Percentiles rank a stretch among this genome's conserved stretches.
Evolutionary conservation across 2,888 invertebrate species (phyloP).

Genomic region (Amblyteles armatorius): DNA sequence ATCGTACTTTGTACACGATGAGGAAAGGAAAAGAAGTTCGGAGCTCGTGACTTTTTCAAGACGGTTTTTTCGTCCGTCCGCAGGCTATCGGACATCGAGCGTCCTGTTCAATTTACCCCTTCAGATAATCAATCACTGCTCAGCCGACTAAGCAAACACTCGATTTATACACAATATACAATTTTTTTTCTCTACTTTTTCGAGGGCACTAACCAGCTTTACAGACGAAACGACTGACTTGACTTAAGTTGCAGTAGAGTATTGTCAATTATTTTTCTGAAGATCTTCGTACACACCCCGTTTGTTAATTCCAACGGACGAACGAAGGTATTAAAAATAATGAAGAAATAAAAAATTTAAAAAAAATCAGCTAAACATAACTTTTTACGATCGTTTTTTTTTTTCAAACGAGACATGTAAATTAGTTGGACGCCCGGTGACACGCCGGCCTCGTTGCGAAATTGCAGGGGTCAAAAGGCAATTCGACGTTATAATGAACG

Average conservation of each 20-base stretch:
- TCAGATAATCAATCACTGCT: neutral
- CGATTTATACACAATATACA: neutral
- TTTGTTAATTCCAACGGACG: neutral
- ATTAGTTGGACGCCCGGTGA: conserved; percentile 1
- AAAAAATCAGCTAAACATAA: neutral
- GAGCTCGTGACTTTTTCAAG: neutral
- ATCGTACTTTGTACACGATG: neutral
- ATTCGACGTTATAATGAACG: neutral
- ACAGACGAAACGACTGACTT: too few relatives aligned
- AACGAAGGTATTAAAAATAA: neutral
- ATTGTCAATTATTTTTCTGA: neutral
- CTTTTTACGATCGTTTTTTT: neutral
- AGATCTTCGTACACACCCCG: neutral
- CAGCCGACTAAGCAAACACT: neutral
- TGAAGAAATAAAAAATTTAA: neutral
- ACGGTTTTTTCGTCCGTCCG: neutral
- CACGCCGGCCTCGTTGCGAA: conserved; percentile 9
- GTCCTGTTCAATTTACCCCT: neutral
- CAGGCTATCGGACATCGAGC: neutral
- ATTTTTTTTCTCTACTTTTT: neutral
- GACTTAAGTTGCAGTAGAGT: too few relatives aligned
- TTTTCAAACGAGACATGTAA: neutral
- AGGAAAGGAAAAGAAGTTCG: neutral
- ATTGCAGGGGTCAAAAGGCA: neutral
- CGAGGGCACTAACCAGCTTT: neutral